Evolutionary conservation across 2,113 vertebrate species (phyloP), one percentile per base, ranked within the genome.

Genomic region (Eira barbara): DNA sequence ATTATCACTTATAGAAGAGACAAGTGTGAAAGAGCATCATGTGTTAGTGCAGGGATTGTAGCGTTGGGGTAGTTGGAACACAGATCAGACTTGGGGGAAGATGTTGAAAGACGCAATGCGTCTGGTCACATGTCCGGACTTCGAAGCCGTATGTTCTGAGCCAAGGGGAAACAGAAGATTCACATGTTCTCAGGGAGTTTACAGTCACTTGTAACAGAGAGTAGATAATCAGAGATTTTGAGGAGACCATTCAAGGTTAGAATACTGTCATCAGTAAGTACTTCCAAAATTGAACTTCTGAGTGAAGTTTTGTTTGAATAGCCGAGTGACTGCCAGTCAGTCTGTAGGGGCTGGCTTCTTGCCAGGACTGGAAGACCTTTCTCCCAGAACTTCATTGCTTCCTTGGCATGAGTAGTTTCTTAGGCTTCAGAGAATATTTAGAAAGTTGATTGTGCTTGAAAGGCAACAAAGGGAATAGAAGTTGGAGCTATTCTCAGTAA

Each of bases 381-480:
- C 45, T 94, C 92, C 39, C 9, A 86, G 87, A 57, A 83, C 23
- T 29, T 25, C 21, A 36, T 81, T 83, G 47, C 39, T 94, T 79
- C 45, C 45, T 63, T 86, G 34, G 47, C 15, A 71, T 91, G 23
- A 39, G 63, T 52, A 81, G 82, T 61, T 89, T 82, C 86, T 93
- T 84, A 83, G 69, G 21, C 86, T 84, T 74, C n/a, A 80, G 49
- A 84, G 23, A 89, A 79, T 82, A 47, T 91, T 85, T 42, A 84
- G 65, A 85, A 95, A 95, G 34, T 65, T 65, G 17, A 73, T 65
- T 94, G 74, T 78, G 13, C 71, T 91, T 79, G 45, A 89, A 92
- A 92, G n/a, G 8, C 47, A 65, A 47, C 63, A 88, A 91, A 73
- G 14, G 49, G 13, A 36, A 69, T 21, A 78, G 20, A 13, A 52